These are phyloP conservation scores for Hippocampus barbouri DNA, from an alignment of 2,113 vertebrate species.

Conservation along the genomic window DNA sequence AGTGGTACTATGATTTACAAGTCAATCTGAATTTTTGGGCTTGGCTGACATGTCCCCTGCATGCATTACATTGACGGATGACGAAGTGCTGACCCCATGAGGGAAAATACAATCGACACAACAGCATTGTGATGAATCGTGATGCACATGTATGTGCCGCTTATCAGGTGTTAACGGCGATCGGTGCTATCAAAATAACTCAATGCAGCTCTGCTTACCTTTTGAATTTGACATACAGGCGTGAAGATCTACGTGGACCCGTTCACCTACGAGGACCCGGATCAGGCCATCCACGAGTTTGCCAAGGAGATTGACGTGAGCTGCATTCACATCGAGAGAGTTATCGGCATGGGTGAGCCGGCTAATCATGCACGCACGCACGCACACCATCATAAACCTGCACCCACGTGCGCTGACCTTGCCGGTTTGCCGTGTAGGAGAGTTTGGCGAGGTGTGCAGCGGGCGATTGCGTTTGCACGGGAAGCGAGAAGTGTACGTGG, in stretches of 20 bases:
- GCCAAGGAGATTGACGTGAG: conserved; percentile 88
- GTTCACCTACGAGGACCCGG: conserved; percentile 75
- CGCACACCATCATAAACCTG: not conserved
- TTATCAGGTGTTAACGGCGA: too few species aligned
- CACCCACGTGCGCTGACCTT: conserved; percentile 39
- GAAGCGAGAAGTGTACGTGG: conserved; percentile 74
- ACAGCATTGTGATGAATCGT: too few species aligned
- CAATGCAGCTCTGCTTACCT: too few species aligned
- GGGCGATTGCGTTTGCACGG: conserved; percentile 71
- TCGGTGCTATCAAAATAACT: too few species aligned
- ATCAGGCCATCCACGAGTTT: conserved; percentile 76
- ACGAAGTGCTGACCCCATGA: too few species aligned
- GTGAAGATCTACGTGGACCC: conserved; percentile 89
- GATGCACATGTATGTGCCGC: too few species aligned
- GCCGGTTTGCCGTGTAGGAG: conserved; percentile 56
- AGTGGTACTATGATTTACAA: too few species aligned
- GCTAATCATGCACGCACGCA: not conserved
- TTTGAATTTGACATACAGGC: conserved; percentile 61
- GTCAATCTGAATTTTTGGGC: too few species aligned
- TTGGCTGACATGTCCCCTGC: too few species aligned
- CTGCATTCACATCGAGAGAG: conserved; percentile 97
- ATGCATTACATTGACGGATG: too few species aligned
- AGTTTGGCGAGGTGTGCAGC: conserved; percentile 75
- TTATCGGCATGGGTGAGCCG: conserved; percentile 94
- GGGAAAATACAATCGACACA: too few species aligned